These are phyloP conservation scores for Folsomia candida DNA, from an alignment of 2,888 invertebrate species.

Conservation along the genomic window DNA sequence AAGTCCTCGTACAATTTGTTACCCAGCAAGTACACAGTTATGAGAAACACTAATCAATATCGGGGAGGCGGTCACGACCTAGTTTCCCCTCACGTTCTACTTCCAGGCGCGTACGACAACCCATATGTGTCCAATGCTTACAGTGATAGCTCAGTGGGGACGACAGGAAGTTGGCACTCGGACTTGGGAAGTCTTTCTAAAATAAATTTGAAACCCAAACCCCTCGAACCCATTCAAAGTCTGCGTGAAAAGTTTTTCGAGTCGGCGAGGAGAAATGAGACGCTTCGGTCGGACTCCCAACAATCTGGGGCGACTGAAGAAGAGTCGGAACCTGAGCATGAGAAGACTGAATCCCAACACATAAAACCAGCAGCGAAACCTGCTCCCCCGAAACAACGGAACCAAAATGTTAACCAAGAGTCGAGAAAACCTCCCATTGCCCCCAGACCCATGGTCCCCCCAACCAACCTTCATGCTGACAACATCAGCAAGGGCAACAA, in stretches of 20 bases:
- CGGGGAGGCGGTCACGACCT: neutral
- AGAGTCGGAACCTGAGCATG: neutral
- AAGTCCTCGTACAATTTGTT: constrained; percentile 25
- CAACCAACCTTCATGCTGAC: neutral
- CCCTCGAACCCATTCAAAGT: constrained; percentile 21
- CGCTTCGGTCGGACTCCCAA: constrained; percentile 7
- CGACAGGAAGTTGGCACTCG: neutral
- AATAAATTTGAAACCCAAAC: constrained; percentile 4
- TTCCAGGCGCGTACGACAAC: constrained; percentile 29
- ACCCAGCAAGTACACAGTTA: constrained; percentile 35
- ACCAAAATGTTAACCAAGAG: neutral
- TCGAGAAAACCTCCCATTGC: neutral
- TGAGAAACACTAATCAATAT: constrained; percentile 8
- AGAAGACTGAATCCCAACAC: constrained; percentile 6
- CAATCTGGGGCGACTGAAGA: neutral
- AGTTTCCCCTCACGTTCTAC: neutral
- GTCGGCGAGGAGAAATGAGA: constrained; percentile 12
- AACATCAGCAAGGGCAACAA: neutral
- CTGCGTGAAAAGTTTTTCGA: constrained; percentile 33
- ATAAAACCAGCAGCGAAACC: neutral
- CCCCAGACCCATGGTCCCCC: neutral
- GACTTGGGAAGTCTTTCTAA: constrained; percentile 1
- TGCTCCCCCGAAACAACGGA: neutral
- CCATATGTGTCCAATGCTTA: neutral
- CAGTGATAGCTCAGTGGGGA: neutral